phyloP scores from a whole-genome alignment of 2,888 invertebrate genomes.

The Hoplodrina blanda region DNA sequence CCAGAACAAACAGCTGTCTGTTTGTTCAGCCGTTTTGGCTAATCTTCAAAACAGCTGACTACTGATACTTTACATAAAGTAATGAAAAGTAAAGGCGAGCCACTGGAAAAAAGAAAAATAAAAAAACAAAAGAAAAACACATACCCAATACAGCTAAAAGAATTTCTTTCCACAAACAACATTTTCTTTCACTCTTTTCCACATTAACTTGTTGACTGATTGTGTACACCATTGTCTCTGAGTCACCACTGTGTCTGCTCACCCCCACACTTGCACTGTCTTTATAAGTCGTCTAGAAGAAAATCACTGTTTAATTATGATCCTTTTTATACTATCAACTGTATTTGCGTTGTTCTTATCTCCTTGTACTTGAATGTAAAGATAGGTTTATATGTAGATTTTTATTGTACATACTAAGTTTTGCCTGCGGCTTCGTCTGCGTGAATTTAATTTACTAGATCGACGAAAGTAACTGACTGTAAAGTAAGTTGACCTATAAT shows the following conservation, averaged over 20 bases:
- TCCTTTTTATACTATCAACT: constrained; percentile 40
- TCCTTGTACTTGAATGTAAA: constrained; percentile 20
- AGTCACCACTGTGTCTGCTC: constrained; percentile 33
- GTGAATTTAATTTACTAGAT: too few species aligned
- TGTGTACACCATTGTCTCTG: constrained; percentile 73
- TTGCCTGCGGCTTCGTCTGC: too few species aligned
- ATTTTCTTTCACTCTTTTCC: constrained; percentile 52
- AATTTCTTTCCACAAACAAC: constrained; percentile 70
- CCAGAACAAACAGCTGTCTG: too few species aligned
- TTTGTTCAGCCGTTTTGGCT: too few species aligned
- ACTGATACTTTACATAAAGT: too few species aligned
- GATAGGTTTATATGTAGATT: constrained; percentile 15
- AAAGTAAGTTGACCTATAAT: too few species aligned
- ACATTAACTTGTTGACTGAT: constrained; percentile 55
- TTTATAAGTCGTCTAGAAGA: constrained; percentile 35
- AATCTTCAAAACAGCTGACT: too few species aligned
- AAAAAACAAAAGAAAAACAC: constrained; percentile 41
- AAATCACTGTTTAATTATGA: constrained; percentile 40
- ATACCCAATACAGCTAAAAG: constrained; percentile 73
- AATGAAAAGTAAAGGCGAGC: too few species aligned
- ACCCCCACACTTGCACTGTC: constrained; percentile 21
- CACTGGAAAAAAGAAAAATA: background rate
- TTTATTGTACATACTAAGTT: too few species aligned
- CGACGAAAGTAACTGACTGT: too few species aligned
- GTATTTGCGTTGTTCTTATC: constrained; percentile 48